These are phyloP conservation scores for Formica selysi DNA, from an alignment of 1,140 invertebrate genomes.

Conservation along the genomic window DNA sequence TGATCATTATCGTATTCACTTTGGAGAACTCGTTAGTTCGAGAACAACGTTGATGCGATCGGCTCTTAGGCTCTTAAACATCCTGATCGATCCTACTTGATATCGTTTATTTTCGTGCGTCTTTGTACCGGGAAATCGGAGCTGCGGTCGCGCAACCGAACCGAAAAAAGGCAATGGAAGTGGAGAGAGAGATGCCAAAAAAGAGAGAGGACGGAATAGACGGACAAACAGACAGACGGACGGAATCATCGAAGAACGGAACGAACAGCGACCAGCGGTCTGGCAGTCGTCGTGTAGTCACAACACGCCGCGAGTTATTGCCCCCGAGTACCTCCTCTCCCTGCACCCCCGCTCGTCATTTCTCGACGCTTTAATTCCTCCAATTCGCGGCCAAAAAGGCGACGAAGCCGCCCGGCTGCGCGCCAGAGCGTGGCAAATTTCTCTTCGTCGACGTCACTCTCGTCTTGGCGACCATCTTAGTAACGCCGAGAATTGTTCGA, in stretches of 20 bases:
- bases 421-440: slow-evolving; percentile 26
- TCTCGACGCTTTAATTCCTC: slow-evolving; percentile 70
- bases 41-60: background rate
- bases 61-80: background rate
- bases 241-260: slow-evolving; percentile 51
- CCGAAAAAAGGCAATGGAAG: slow-evolving; percentile 38
- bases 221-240: background rate
- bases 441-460: slow-evolving; percentile 44
- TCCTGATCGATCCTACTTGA: background rate
- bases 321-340: slow-evolving; percentile 68
- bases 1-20: background rate
- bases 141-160: slow-evolving; percentile 35
- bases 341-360: slow-evolving; percentile 39
- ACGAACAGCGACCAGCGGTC: slow-evolving; percentile 80
- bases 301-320: slow-evolving; percentile 81
- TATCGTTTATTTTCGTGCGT: slow-evolving; percentile 33
- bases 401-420: slow-evolving; percentile 21
- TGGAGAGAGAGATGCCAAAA: background rate
- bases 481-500: background rate
- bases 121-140: slow-evolving; percentile 42
- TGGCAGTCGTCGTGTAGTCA: slow-evolving; percentile 81
- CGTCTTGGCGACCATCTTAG: background rate
- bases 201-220: background rate
- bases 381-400: slow-evolving; percentile 75
- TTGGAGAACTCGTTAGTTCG: background rate